Evolutionary conservation across 1,140 invertebrate genomes (phyloP), one percentile per base, ranked within the genome.

Genomic region (Zophobas atratus): DNA sequence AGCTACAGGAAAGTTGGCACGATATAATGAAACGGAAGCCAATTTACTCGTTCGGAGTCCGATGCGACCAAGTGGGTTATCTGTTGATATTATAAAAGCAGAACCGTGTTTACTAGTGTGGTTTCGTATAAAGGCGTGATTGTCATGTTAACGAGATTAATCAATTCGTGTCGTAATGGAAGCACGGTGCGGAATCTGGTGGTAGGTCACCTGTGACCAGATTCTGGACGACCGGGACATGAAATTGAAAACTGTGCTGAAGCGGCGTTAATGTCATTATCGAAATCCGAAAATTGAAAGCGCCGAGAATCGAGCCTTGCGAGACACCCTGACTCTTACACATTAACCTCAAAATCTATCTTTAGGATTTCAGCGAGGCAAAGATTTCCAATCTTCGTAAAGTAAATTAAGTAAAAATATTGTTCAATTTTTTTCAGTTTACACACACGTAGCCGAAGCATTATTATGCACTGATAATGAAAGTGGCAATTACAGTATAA

Each of bases 61-160:
- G 39, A 48, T 67, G 5, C 38, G 3, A 67, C 6, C 60, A 67
- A 67, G 41, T 67, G 60, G 60, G 60, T 67, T 67, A 67, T 67
- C 60, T 67, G 36, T 20, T 67, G 60, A 67, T 67, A 43, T 67
- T 67, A 67, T 67, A 67, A 67, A 67, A 67, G 60, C 60, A 67
- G 60, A 67, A 67, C 39, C 60, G 60, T 67, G 60, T 67, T 67
- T 67, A 67, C 60, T 38, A 67, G 38, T 67, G 39, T 67, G 20
- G 32, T 48, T 67, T 67, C 33, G 39, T 43, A 67, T 67, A 67
- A 67, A 67, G 60, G 38, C 60, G 60, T 41, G 60, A 67, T 67
- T 67, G 60, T 67, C 39, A 67, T 67, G 60, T 43, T 67, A 67
- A 67, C 38, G 38, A 67, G 49, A 43, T 43, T 43, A 67, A 67